These are phyloP conservation scores for Ectropis crepuscularia DNA, from an alignment of 2,888 invertebrate species.

Conservation along the genomic window DNA sequence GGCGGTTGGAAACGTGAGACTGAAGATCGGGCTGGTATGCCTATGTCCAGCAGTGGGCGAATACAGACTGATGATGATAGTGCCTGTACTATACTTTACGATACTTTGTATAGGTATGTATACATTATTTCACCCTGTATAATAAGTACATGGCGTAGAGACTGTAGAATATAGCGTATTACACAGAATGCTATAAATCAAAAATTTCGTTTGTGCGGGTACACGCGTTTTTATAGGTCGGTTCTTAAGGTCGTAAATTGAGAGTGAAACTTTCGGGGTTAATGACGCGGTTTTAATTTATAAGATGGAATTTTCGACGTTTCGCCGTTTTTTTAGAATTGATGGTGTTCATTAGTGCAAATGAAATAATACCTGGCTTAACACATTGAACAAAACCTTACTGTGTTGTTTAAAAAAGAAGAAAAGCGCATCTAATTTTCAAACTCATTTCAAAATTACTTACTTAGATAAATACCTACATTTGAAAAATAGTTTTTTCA, in stretches of 20 bases:
- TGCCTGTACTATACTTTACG: too few species aligned
- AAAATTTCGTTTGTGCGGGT: conserved; percentile 74
- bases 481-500: too few species aligned
- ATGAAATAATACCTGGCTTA: background rate
- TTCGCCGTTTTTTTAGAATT: conserved; percentile 26
- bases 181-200: conserved; percentile 67
- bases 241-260: conserved; percentile 64
- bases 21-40: too few species aligned
- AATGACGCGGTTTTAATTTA: conserved; percentile 54
- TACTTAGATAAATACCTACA: too few species aligned
- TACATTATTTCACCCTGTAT: conserved; percentile 19
- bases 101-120: background rate
- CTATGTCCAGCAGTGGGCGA: too few species aligned
- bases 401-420: too few species aligned
- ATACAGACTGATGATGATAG: background rate
- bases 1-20: too few species aligned
- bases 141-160: background rate
- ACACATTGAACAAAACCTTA: too few species aligned
- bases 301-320: conserved; percentile 49
- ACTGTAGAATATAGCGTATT: conserved; percentile 9
- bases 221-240: conserved; percentile 59
- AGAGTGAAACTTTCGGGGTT: conserved; percentile 62
- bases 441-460: too few species aligned
- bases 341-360: conserved; percentile 20
- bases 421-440: too few species aligned